Evolutionary conservation across 2,797 vertebrate species (phyloP), one percentile per base, ranked within the genome.

Genomic region (Sphaeramia orbicularis): DNA sequence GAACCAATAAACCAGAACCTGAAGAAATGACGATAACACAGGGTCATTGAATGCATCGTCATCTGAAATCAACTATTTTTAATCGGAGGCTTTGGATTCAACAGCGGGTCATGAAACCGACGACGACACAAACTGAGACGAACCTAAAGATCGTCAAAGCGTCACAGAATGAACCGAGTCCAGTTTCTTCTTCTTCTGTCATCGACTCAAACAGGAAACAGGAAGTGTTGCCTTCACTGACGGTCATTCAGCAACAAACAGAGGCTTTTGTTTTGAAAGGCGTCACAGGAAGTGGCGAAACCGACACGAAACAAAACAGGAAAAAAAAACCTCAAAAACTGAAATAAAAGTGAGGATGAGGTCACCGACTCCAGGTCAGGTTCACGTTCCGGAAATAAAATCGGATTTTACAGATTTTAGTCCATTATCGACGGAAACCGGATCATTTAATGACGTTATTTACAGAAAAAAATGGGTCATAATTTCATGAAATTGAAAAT

Each of bases 231-330:
- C 84, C 89, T 81, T 86, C 86, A 83, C 90, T 89, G 38, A 35
- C 89, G 86, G 89, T 90, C 85, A 89, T 89, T 74, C 84, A 88
- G 88, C 85, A 90, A 90, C 86, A 60, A 13, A 54, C 4, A 42
- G 9, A 10, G 14, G 37, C 66, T 81, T 37, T 78, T 70, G n/a
- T 64, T 84, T 61, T 74, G 53, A 80, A 80, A 80, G 49, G 45
- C 41, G 0, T 7, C 15, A 41, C 10, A 53, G 38, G 57, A 75
- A 59, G 70, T 43, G 40, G 18, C 11, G 4, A 10, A 12, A 11
- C 0, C 3, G 16, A 76, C 37, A 49, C 5, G 67, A 56, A 70
- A 71, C 40, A 54, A 54, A 48, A 50, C 54, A 40, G 69, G 52
- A 57, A 7, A 54, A 19, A 59, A 74, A 7, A 45, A 38, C 54